Conservation (phyloP, 53 echinoderm and acorn worm species). For the Temnopleurus reevesii region DNA sequence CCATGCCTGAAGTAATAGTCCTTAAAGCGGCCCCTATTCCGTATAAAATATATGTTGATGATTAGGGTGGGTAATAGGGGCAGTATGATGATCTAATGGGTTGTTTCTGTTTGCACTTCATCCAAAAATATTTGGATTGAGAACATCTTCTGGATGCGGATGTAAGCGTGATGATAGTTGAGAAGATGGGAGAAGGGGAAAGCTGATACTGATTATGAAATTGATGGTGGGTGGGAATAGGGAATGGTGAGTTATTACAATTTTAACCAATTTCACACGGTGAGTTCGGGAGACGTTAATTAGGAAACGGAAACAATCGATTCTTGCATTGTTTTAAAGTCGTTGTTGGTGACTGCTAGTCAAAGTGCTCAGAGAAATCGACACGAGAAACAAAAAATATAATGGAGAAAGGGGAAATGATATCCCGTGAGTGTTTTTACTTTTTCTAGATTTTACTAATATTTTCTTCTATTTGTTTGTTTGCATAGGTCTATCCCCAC, state of each 20-base stretch:
- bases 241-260: background rate
- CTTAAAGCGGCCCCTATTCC: background rate
- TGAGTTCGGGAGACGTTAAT: background rate
- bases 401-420: background rate
- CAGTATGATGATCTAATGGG: background rate
- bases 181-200: background rate
- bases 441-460: background rate
- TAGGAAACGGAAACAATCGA: conserved; percentile 22
- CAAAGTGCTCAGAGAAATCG: conserved; percentile 8
- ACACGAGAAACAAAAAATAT: background rate
- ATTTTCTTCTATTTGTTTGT: background rate
- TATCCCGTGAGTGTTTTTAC: background rate
- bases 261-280: conserved; percentile 1
- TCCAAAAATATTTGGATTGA: background rate
- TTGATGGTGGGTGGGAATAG: background rate
- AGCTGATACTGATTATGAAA: background rate
- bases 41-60: background rate
- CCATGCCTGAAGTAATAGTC: background rate
- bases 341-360: background rate
- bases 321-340: conserved; percentile 2
- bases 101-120: background rate
- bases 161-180: background rate
- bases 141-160: background rate
- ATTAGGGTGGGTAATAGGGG: conserved; percentile 24
- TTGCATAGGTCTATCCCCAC: background rate